Evolutionary conservation across 2,113 vertebrate species (phyloP).

Genomic region (Tylochromis polylepis): DNA sequence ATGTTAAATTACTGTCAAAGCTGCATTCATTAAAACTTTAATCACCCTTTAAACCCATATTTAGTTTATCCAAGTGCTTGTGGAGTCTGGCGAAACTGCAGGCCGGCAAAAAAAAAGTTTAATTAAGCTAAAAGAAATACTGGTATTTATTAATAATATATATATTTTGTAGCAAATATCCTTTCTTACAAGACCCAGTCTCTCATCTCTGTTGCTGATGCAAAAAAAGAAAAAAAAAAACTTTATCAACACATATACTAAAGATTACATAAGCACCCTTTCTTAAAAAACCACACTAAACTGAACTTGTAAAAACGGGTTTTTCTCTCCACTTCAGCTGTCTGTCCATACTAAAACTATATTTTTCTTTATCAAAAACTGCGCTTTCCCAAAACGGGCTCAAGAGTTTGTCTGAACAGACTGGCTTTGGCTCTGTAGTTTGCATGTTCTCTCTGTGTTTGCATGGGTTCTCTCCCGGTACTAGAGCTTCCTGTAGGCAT

Average conservation of each 20-base stretch:
- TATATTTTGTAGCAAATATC: background rate
- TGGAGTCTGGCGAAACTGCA: background rate
- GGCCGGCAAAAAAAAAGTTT: background rate
- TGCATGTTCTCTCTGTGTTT: background rate
- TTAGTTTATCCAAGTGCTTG: background rate
- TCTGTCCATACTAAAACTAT: background rate
- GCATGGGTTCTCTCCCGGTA: background rate
- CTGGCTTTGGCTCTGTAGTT: background rate
- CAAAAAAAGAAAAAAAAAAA: fast-evolving
- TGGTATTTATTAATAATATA: background rate
- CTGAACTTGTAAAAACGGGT: background rate
- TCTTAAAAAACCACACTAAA: background rate
- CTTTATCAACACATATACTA: background rate
- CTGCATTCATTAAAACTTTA: background rate
- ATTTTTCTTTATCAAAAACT: background rate
- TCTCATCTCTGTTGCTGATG: background rate
- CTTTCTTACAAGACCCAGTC: background rate
- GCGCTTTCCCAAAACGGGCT: background rate
- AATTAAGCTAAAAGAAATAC: background rate
- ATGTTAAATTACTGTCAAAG: background rate
- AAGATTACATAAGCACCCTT: background rate
- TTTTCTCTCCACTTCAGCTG: background rate
- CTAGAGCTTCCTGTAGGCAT: background rate
- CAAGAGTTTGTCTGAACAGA: background rate
- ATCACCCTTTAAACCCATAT: background rate